Conservation (phyloP, 2,888 invertebrate genomes). For the Crioceris asparagi region DNA sequence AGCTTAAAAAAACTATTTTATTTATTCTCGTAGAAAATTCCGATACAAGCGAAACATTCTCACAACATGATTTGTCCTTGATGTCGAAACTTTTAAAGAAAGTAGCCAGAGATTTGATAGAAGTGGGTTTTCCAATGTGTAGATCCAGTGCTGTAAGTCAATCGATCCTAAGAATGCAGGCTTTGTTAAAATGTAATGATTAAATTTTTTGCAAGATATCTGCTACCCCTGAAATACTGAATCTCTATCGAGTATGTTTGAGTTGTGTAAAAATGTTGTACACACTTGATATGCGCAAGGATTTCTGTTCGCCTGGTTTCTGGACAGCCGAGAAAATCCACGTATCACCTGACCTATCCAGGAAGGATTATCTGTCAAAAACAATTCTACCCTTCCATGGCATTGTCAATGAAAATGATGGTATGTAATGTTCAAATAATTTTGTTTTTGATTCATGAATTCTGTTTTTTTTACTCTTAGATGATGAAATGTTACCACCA, state of each 20-base stretch:
- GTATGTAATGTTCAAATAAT: slow-evolving; percentile 13
- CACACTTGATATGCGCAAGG: slow-evolving; percentile 73
- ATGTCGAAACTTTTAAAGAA: slow-evolving; percentile 35
- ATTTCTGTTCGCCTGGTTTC: slow-evolving; percentile 49
- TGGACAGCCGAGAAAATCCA: slow-evolving; percentile 37
- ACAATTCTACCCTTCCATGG: slow-evolving; percentile 33
- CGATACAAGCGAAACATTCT: slow-evolving; percentile 36
- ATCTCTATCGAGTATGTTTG: slow-evolving; percentile 33
- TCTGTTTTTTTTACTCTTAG: slow-evolving; percentile 22
- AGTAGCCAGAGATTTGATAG: slow-evolving; percentile 34
- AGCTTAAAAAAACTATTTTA: too few relatives aligned
- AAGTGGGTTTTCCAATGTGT: slow-evolving; percentile 39
- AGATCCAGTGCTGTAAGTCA: slow-evolving; percentile 30
- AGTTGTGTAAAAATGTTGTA: slow-evolving; percentile 48
- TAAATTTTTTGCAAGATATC: slow-evolving; percentile 21
- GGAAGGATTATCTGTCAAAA: slow-evolving; percentile 35
- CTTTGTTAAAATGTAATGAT: too few relatives aligned
- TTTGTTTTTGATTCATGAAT: not conserved
- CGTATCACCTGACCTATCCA: slow-evolving; percentile 33
- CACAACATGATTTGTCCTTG: slow-evolving; percentile 28
- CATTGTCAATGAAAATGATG: slow-evolving; percentile 26
- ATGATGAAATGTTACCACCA: slow-evolving; percentile 69
- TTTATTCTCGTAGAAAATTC: too few relatives aligned
- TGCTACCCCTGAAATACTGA: slow-evolving; percentile 32
- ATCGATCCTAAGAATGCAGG: slow-evolving; percentile 6